These are phyloP conservation scores for Epinephelus awoara DNA, from an alignment of 2,797 vertebrate species.

Conservation along the genomic window DNA sequence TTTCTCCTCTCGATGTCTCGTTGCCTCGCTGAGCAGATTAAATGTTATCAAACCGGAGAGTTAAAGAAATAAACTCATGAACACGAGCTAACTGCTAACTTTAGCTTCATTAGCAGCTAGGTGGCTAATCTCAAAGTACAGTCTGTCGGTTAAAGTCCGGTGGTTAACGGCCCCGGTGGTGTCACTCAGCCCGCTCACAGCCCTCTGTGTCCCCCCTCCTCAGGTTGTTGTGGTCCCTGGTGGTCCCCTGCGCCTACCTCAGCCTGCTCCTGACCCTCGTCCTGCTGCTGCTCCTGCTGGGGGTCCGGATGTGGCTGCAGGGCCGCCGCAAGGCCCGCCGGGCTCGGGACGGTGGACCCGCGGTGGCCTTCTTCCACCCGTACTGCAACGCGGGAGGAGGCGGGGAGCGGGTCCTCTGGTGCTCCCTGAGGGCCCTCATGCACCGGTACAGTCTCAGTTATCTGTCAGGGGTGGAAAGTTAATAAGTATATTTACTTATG, in stretches of 20 bases:
- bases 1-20: too few species aligned
- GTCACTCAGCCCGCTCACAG: neutral
- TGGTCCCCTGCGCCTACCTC: slow-evolving; percentile 88
- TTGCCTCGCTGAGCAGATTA: neutral
- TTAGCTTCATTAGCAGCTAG: slow-evolving; percentile 25
- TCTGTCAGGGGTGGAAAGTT: too few species aligned
- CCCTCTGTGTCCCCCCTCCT: slow-evolving; percentile 32
- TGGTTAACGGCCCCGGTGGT: neutral
- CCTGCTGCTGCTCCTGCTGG: slow-evolving; percentile 83
- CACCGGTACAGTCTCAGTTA: slow-evolving; percentile 37
- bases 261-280: slow-evolving; percentile 84
- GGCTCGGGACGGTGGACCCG: slow-evolving; percentile 71
- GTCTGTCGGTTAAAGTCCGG: neutral
- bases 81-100: neutral
- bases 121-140: neutral
- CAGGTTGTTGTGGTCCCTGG: slow-evolving; percentile 55
- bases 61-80: neutral
- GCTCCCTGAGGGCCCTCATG: slow-evolving; percentile 88
- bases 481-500: too few species aligned
- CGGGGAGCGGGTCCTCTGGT: slow-evolving; percentile 95
- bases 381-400: slow-evolving; percentile 96
- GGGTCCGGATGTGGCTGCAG: slow-evolving; percentile 84
- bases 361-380: slow-evolving; percentile 94
- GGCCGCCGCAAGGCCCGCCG: slow-evolving; percentile 73
- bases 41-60: accelerated